Base-by-base conservation (phyloP, 2,113 vertebrate genomes). In the Butorides virescens region DNA sequence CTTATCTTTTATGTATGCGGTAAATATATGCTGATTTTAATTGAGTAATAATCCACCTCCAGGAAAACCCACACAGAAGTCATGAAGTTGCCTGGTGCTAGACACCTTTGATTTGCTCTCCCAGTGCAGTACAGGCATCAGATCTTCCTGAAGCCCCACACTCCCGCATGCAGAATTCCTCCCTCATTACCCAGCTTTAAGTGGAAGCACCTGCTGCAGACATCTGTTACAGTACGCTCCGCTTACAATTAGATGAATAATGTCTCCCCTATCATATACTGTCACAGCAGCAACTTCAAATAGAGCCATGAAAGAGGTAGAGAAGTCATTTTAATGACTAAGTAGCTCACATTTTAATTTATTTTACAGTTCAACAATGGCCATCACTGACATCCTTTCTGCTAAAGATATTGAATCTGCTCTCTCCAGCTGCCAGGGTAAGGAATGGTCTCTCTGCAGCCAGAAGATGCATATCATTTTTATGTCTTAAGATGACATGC, bases 341-440 rank as follows among this genome's bases (percentile, higher is more conserved):
- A 97, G 71, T 80, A 92, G 73, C 75, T 92, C 77, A 63, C 90
- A 82, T 90, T 62, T 62, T 82, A 88, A 95, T 89, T 93, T 90
- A 91, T 96, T 92, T 97, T 94, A 70, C 85, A 95, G 96, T 95
- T 75, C 88, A 82, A 80, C 80, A 91, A 98, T 98, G 98, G 95
- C 96, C 34, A 97, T 99, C 46, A 98, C 96, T 34, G 96, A 98
- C 71, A 96, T 98, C 55, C 95, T 99, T 47, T 97, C 98, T 74
- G 94, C 97, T 46, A 97, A 98, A 50, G 98, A 98, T 95, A 98
- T 98, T 74, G 96, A 97, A 34, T 96, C 96, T 39, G 97, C 98
- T 65, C 98, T 98, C 55, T 97, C 94, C 70, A 97, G 97, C 91
- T 98, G 98, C 96, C 97, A 98, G 98, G 98, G 98, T 98, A 96